Conservation (phyloP, 92 coral and sea anemone species). For the Umimayanthus kanabou region DNA sequence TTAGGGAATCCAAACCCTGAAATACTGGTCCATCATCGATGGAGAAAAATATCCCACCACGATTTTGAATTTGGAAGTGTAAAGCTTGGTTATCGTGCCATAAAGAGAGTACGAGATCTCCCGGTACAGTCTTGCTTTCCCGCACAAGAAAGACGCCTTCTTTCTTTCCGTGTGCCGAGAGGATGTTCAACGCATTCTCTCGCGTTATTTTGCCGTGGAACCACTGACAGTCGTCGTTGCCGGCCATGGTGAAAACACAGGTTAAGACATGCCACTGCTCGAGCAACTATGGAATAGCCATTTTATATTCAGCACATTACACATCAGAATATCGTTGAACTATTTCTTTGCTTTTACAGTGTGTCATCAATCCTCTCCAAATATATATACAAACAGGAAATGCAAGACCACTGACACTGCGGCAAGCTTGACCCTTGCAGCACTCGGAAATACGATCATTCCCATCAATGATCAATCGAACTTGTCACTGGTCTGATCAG, state of each 20-base stretch:
- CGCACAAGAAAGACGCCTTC: conserved; percentile 97
- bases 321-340: not conserved
- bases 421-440: not conserved
- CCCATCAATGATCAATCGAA: not conserved
- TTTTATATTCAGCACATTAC: not conserved
- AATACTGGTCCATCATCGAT: conserved; percentile 97
- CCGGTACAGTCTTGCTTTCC: conserved; percentile 83
- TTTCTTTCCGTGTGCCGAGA: conserved; percentile 81
- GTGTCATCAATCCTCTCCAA: conserved; percentile 13
- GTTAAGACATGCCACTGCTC: conserved; percentile 27
- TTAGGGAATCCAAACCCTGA: conserved; percentile 84
- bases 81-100: conserved; percentile 89
- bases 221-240: conserved; percentile 71
- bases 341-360: conserved; percentile 5
- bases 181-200: conserved; percentile 76
- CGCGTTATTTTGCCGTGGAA: conserved; percentile 94
- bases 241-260: conserved; percentile 33
- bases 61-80: conserved; percentile 93
- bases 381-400: conserved; percentile 41
- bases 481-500: not conserved
- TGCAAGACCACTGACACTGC: conserved; percentile 17
- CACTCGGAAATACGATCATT: conserved; percentile 28
- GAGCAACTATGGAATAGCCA: not conserved
- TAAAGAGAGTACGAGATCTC: conserved; percentile 87
- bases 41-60: conserved; percentile 84